Evolutionary conservation across 2,113 vertebrate genomes (phyloP).

Genomic region (Circaetus gallicus): DNA sequence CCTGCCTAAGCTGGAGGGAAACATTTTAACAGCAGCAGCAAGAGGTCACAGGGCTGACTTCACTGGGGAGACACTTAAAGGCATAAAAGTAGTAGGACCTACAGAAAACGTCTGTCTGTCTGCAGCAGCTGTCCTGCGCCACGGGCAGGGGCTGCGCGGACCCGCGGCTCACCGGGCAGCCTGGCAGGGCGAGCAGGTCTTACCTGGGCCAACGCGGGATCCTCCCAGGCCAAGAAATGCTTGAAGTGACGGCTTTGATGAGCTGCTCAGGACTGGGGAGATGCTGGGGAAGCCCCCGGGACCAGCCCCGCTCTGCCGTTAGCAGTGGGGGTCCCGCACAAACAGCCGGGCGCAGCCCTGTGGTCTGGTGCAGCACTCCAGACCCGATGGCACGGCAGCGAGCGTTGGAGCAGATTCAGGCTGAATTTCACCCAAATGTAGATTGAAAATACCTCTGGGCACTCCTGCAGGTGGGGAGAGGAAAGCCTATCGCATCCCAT

Average conservation of each 20-base stretch:
- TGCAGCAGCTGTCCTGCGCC: neutral
- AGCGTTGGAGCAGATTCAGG: neutral
- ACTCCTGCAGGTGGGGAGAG: neutral
- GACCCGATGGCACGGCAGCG: accelerated
- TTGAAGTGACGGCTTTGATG: accelerated
- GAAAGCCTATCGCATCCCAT: neutral
- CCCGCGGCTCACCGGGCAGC: accelerated
- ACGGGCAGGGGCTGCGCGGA: accelerated
- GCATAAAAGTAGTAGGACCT: accelerated
- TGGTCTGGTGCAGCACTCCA: neutral
- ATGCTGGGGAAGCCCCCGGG: neutral
- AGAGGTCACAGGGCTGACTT: neutral
- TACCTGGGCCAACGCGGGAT: neutral
- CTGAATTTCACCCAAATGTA: neutral
- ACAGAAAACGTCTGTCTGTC: neutral
- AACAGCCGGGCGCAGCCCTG: neutral
- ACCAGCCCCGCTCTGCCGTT: accelerated
- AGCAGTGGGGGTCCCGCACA: accelerated
- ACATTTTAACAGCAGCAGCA: neutral
- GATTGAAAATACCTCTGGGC: neutral
- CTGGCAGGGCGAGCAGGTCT: neutral
- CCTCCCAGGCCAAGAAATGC: neutral
- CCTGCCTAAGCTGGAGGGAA: neutral
- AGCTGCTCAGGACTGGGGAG: neutral
- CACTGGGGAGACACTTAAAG: neutral